Percentiles rank a stretch among this genome's conserved stretches.
Conservation (phyloP, 1,140 invertebrate genomes). For the Pygmarrhopalites habei region DNA sequence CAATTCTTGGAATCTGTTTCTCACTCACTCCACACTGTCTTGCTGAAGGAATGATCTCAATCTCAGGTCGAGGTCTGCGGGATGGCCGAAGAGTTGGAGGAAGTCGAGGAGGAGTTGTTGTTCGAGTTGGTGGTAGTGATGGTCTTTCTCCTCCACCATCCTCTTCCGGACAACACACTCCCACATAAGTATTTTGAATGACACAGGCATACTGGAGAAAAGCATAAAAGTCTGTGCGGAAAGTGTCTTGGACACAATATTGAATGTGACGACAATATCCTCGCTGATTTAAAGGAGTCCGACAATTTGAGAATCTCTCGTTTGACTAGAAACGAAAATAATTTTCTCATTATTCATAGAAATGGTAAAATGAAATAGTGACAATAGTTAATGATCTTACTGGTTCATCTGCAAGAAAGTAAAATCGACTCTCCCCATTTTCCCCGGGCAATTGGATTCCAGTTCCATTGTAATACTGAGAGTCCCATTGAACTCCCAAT, state of each 20-base stretch:
- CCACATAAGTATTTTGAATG: slow-evolving; percentile 52
- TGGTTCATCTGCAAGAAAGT: not conserved
- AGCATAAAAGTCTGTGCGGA: slow-evolving; percentile 50
- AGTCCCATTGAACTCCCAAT: slow-evolving; percentile 12
- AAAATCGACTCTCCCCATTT: slow-evolving; percentile 9
- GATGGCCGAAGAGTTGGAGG: not conserved
- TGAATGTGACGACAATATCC: slow-evolving; percentile 58
- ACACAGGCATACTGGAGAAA: slow-evolving; percentile 59
- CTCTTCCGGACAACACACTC: slow-evolving; percentile 57
- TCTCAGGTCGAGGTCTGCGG: not conserved
- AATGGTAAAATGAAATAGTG: not conserved
- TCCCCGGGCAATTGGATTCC: not conserved
- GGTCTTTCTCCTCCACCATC: slow-evolving; percentile 4
- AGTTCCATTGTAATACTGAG: slow-evolving; percentile 2
- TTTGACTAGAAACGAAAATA: slow-evolving; percentile 30
- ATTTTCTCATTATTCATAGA: too few species aligned
- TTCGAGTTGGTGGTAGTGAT: not conserved
- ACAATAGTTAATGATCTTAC: slow-evolving; percentile 6
- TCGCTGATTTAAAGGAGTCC: slow-evolving; percentile 51
- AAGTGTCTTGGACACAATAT: slow-evolving; percentile 55
- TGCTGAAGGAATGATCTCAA: not conserved
- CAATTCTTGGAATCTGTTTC: slow-evolving; percentile 34
- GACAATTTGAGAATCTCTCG: slow-evolving; percentile 44
- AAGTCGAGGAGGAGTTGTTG: not conserved
- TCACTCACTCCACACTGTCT: slow-evolving; percentile 25